A percentile compares a stretch with the other conserved stretches of the same genome.
Evolutionary conservation across 2,797 vertebrate species (phyloP).

Genomic region (Chiroxiphia lanceolata): DNA sequence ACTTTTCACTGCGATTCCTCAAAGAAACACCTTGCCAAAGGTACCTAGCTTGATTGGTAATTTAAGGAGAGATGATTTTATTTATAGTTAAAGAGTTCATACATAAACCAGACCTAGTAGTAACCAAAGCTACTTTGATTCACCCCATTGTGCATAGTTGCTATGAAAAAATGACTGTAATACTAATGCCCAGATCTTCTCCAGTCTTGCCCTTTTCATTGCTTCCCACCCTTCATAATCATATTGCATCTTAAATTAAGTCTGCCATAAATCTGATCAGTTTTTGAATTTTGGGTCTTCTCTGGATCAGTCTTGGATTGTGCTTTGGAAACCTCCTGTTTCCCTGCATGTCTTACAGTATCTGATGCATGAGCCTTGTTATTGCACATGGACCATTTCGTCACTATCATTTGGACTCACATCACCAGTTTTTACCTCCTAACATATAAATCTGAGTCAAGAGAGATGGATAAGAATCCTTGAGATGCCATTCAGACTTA

Average conservation of each 20-base stretch:
- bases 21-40: not conserved
- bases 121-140: not conserved
- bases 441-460: not conserved
- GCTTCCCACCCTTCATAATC: not conserved
- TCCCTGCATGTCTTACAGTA: not conserved
- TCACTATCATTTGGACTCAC: not conserved
- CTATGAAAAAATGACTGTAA: not conserved
- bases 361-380: not conserved
- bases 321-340: accelerated
- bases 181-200: not conserved
- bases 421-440: not conserved
- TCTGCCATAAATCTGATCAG: not conserved
- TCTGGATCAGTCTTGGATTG: not conserved
- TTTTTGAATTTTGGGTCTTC: not conserved
- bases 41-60: not conserved
- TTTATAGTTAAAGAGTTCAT: not conserved
- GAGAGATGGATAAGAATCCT: not conserved
- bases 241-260: not conserved
- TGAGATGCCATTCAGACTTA: not conserved
- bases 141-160: not conserved
- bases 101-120: not conserved
- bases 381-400: not conserved
- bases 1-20: not conserved
- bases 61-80: not conserved
- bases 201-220: not conserved